These are phyloP conservation scores for Leucophenga montana DNA, from an alignment of 2,888 invertebrate genomes.

Conservation along the genomic window DNA sequence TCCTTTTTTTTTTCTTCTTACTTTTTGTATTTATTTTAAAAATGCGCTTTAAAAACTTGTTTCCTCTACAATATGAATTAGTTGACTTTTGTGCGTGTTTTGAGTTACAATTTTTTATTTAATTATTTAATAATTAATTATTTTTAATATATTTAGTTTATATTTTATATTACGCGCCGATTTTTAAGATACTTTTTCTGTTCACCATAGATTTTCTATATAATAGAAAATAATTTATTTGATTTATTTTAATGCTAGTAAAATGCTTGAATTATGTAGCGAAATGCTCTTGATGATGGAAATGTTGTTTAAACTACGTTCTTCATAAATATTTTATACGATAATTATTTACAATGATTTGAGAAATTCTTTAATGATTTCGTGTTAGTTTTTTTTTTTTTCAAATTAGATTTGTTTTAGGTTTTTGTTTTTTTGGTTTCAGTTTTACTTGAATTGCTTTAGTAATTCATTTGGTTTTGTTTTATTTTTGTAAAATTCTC, in stretches of 20 bases:
- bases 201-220: constrained; percentile 53
- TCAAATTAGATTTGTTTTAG: constrained; percentile 29
- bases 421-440: constrained; percentile 31
- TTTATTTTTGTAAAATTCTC: constrained; percentile 3
- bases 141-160: constrained; percentile 21
- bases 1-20: not conserved
- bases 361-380: constrained; percentile 22
- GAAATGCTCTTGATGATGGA: constrained; percentile 26
- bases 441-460: constrained; percentile 48
- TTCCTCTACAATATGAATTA: constrained; percentile 17
- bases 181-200: constrained; percentile 32
- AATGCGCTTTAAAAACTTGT: not conserved
- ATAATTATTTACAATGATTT: constrained; percentile 33
- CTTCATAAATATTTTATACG: not conserved
- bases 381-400: constrained; percentile 28
- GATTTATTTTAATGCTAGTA: constrained; percentile 49
- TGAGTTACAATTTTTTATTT: constrained; percentile 38
- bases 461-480: constrained; percentile 39
- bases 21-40: too few relatives aligned
- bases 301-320: constrained; percentile 35
- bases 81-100: constrained; percentile 44
- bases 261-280: constrained; percentile 46
- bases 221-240: constrained; percentile 57
- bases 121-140: constrained; percentile 38
- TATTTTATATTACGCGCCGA: constrained; percentile 31